These are phyloP conservation scores for Globia sparganii DNA, from an alignment of 2,888 invertebrate species.

Conservation along the genomic window DNA sequence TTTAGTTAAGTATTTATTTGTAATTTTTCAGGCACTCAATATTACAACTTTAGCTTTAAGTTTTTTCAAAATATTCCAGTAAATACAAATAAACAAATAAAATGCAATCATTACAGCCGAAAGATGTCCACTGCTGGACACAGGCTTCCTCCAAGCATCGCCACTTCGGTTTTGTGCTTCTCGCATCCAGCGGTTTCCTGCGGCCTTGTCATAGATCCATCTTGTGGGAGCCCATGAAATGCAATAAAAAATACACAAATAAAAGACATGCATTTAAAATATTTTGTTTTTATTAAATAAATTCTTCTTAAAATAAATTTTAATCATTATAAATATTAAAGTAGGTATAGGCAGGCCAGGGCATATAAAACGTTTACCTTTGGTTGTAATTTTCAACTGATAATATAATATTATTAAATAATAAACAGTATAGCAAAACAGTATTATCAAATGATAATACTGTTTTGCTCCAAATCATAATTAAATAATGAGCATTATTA, in stretches of 20 bases:
- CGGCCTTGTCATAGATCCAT: neutral
- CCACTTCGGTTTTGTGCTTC: too few relatives aligned
- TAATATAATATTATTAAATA: neutral
- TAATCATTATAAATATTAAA: slow-evolving; percentile 27
- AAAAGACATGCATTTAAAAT: slow-evolving; percentile 51
- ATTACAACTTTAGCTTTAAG: slow-evolving; percentile 1
- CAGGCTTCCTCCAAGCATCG: neutral
- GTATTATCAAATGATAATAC: too few relatives aligned
- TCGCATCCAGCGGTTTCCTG: too few relatives aligned
- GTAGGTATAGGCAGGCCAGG: slow-evolving; percentile 1
- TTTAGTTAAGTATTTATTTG: slow-evolving; percentile 29
- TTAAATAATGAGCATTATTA: neutral
- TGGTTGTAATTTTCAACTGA: neutral
- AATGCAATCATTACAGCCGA: neutral
- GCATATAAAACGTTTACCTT: neutral
- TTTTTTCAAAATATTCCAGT: neutral
- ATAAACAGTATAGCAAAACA: too few relatives aligned
- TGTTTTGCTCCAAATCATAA: slow-evolving; percentile 6
- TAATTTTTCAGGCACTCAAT: slow-evolving; percentile 3
- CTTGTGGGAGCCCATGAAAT: neutral
- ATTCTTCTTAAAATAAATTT: slow-evolving; percentile 60
- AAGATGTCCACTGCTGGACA: neutral
- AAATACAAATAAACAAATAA: neutral
- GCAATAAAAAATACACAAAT: slow-evolving; percentile 29
- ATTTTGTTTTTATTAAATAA: slow-evolving; percentile 44